Percentiles rank a stretch among this genome's conserved stretches.
phyloP scores from a whole-genome alignment of 2,113 vertebrate species.

The Pomatorhinus ruficollis region DNA sequence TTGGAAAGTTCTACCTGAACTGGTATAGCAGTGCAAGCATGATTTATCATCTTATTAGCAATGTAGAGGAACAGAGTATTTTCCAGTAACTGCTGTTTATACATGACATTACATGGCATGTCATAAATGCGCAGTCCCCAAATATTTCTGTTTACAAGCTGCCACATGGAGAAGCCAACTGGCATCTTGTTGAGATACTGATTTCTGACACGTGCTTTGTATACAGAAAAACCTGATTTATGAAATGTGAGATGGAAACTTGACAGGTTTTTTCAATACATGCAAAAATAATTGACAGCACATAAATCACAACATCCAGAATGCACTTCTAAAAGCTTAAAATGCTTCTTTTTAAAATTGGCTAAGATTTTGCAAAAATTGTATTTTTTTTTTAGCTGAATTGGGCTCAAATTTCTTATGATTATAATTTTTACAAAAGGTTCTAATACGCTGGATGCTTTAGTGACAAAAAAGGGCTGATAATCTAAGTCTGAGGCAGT shows the following conservation, averaged over 20 bases:
- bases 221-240: conserved; percentile 36
- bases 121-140: conserved; percentile 43
- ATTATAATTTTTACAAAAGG: background rate
- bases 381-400: background rate
- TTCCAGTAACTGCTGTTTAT: conserved; percentile 32
- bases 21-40: background rate
- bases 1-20: background rate
- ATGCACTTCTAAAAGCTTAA: background rate
- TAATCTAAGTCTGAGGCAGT: background rate
- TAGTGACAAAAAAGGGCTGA: background rate
- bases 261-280: conserved; percentile 7
- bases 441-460: background rate
- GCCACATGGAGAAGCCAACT: conserved; percentile 66
- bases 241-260: conserved; percentile 35
- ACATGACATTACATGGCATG: conserved; percentile 21
- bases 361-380: background rate
- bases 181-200: conserved; percentile 43
- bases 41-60: conserved; percentile 42
- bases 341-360: background rate
- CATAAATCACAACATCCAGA: background rate
- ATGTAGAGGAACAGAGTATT: conserved; percentile 1
- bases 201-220: conserved; percentile 50
- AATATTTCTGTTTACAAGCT: conserved; percentile 66
- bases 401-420: background rate
- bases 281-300: conserved; percentile 24